Conservation (phyloP, 2,797 vertebrate species). For the Chrosomus eos region DNA sequence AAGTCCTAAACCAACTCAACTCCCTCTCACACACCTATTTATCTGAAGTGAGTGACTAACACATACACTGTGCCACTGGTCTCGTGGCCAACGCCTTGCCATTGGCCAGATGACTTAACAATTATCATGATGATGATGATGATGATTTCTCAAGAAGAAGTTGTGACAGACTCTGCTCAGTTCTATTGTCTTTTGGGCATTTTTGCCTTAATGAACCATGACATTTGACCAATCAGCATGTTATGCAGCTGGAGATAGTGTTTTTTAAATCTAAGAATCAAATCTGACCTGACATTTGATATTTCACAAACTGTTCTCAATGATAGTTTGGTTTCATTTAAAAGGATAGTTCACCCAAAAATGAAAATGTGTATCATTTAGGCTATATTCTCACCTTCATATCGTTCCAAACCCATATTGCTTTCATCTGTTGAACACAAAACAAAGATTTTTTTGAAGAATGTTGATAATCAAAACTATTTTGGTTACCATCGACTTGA, state of each 20-base stretch:
- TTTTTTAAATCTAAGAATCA: neutral
- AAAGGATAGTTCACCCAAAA: neutral
- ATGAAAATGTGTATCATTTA: neutral
- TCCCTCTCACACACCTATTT: constrained; percentile 9
- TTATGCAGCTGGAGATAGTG: neutral
- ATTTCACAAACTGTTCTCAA: neutral
- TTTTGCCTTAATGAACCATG: neutral
- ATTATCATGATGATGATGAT: neutral
- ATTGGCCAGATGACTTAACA: neutral
- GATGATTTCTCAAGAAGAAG: neutral
- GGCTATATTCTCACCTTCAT: too few species aligned
- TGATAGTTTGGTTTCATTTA: neutral
- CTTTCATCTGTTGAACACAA: neutral
- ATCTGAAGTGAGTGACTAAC: constrained; percentile 12
- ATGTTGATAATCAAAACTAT: neutral
- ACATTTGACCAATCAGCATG: neutral
- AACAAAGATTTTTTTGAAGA: neutral
- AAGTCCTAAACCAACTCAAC: constrained; percentile 19
- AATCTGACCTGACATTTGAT: neutral
- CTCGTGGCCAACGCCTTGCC: neutral
- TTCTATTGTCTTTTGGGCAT: neutral
- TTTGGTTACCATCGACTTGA: neutral
- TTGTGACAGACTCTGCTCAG: neutral
- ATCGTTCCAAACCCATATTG: neutral
- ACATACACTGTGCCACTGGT: neutral